Evolutionary conservation across 1,140 invertebrate genomes (phyloP).

Genomic region (Scaptomyza pallida): DNA sequence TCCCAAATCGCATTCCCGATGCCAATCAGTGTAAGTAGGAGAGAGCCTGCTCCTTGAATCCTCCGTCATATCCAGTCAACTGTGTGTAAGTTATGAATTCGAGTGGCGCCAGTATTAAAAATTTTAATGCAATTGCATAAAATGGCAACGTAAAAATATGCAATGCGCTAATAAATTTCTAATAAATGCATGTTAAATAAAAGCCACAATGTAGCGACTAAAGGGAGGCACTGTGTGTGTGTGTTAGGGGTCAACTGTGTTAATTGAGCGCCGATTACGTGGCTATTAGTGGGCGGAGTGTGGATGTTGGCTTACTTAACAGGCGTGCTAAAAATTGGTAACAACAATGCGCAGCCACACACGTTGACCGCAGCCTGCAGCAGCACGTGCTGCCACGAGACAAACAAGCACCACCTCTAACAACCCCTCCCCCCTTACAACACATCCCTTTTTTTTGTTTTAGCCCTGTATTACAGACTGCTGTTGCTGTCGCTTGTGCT

Average conservation of each 20-base stretch:
- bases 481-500: slow-evolving; percentile 73
- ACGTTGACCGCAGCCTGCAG: slow-evolving; percentile 77
- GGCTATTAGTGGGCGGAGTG: slow-evolving; percentile 57
- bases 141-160: slow-evolving; percentile 55
- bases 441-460: slow-evolving; percentile 11
- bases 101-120: slow-evolving; percentile 73
- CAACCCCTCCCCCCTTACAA: background rate
- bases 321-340: slow-evolving; percentile 63
- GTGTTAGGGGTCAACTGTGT: slow-evolving; percentile 40
- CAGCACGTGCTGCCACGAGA: slow-evolving; percentile 70
- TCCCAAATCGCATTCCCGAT: slow-evolving; percentile 37
- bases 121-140: slow-evolving; percentile 70
- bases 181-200: slow-evolving; percentile 78
- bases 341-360: slow-evolving; percentile 57
- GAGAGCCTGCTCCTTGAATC: slow-evolving; percentile 17
- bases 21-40: slow-evolving; percentile 75
- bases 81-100: slow-evolving; percentile 76
- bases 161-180: slow-evolving; percentile 73
- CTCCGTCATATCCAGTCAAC: background rate
- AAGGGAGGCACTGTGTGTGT: too few relatives aligned
- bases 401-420: slow-evolving; percentile 59
- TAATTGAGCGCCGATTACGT: slow-evolving; percentile 74
- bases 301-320: slow-evolving; percentile 48
- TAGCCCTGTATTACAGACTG: slow-evolving; percentile 48
- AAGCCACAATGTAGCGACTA: slow-evolving; percentile 61